These are phyloP conservation scores for Teleogryllus oceanicus DNA, from an alignment of 2,888 invertebrate species.

Conservation along the genomic window DNA sequence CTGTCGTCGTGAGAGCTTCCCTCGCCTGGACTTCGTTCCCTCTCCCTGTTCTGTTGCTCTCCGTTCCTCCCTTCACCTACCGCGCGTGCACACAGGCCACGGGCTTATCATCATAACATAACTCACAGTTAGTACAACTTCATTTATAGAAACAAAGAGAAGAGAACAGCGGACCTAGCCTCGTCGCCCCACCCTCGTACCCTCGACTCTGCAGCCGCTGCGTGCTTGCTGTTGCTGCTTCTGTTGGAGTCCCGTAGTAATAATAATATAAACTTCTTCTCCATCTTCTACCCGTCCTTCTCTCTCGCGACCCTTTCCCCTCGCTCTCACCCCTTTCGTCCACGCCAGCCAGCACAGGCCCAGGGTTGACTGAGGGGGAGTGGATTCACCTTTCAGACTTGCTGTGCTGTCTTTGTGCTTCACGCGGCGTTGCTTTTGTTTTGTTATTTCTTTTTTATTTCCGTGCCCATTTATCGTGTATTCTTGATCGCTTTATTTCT, in stretches of 20 bases:
- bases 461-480: too few relatives aligned
- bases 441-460: too few relatives aligned
- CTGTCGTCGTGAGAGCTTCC: background rate
- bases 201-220: background rate
- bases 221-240: background rate
- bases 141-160: conserved; percentile 18
- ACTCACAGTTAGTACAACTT: conserved; percentile 18
- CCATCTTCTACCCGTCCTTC: background rate
- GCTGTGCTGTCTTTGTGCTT: too few relatives aligned
- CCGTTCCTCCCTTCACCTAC: background rate
- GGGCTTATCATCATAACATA: conserved; percentile 18
- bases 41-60: background rate
- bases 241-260: background rate
- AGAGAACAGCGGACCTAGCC: background rate
- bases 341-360: too few relatives aligned
- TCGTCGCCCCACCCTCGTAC: background rate
- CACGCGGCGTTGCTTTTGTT: too few relatives aligned
- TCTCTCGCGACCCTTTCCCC: too few relatives aligned
- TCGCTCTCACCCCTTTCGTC: too few relatives aligned
- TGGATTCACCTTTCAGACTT: too few relatives aligned
- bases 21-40: background rate
- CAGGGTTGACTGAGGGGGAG: too few relatives aligned
- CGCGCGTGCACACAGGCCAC: background rate
- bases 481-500: too few relatives aligned
- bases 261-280: conserved; percentile 9